These are phyloP conservation scores for Palythoa grandis DNA, from an alignment of 92 coral and sea anemone genomes.

Conservation along the genomic window DNA sequence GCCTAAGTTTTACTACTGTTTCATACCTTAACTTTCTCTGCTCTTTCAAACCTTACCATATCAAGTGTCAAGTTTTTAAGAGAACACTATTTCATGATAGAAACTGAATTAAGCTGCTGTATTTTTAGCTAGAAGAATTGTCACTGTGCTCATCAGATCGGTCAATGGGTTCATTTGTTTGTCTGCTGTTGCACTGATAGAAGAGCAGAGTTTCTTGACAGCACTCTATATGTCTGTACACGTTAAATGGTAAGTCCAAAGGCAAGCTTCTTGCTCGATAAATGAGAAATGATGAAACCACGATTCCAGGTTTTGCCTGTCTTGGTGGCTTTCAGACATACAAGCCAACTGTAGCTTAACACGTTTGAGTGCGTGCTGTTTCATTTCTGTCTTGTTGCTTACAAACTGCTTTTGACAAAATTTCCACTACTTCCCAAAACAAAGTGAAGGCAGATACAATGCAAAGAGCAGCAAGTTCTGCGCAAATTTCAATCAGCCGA, in stretches of 20 bases:
- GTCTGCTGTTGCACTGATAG: slow-evolving; percentile 5
- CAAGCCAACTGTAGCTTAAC: slow-evolving; percentile 25
- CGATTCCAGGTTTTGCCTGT: slow-evolving; percentile 17
- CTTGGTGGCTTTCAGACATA: slow-evolving; percentile 12
- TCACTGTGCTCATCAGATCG: slow-evolving; percentile 2
- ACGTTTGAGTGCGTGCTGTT: slow-evolving; percentile 24
- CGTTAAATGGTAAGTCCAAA: slow-evolving; percentile 17
- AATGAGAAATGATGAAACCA: slow-evolving; percentile 26
- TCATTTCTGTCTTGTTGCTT: slow-evolving; percentile 9
- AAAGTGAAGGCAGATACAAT: slow-evolving; percentile 10
- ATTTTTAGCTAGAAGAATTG: slow-evolving; percentile 1
- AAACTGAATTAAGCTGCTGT: too few species aligned
- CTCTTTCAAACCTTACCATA: too few species aligned
- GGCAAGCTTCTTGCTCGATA: slow-evolving; percentile 20
- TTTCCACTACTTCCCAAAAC: slow-evolving; percentile 13
- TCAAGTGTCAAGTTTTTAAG: too few species aligned
- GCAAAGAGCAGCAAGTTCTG: slow-evolving; percentile 4
- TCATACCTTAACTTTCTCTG: too few species aligned
- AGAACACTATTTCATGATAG: too few species aligned
- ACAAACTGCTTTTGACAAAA: slow-evolving; percentile 16
- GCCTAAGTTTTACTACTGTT: too few species aligned
- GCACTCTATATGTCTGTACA: slow-evolving; percentile 22
- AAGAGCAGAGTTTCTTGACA: neutral
- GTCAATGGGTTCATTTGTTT: neutral
- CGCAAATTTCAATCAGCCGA: slow-evolving; percentile 2